Percentiles rank a stretch among this genome's conserved stretches.
Conservation (phyloP, 2,888 invertebrate genomes). For the Macropis europaea region DNA sequence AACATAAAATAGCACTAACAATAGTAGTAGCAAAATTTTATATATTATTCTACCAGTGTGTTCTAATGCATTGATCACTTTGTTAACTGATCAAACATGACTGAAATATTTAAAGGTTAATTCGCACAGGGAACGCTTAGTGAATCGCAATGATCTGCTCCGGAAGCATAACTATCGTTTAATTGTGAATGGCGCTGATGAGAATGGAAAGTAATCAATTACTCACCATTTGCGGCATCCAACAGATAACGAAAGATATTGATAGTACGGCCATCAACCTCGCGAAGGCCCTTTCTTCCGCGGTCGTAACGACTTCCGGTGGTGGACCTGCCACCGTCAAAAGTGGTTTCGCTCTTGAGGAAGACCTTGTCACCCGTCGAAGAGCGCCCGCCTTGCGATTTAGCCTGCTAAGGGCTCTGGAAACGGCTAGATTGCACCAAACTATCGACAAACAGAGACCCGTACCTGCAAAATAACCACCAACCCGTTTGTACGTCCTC, state of each 20-base stretch:
- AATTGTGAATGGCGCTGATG: background rate
- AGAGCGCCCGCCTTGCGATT: slow-evolving; percentile 72
- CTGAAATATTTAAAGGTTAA: too few relatives aligned
- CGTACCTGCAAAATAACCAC: slow-evolving; percentile 82
- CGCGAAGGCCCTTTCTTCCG: slow-evolving; percentile 92
- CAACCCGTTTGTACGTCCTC: background rate
- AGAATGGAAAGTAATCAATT: background rate
- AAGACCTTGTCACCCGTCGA: slow-evolving; percentile 73
- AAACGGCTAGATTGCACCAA: slow-evolving; percentile 91
- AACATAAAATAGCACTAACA: too few relatives aligned
- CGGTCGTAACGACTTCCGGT: slow-evolving; percentile 81
- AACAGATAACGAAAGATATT: slow-evolving; percentile 90
- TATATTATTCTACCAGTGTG: too few relatives aligned
- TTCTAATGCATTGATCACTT: too few relatives aligned
- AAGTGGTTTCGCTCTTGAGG: slow-evolving; percentile 73
- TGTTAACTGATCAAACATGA: too few relatives aligned
- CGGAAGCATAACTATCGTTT: background rate
- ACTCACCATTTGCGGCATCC: slow-evolving; percentile 92
- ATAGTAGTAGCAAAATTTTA: too few relatives aligned
- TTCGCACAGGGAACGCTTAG: background rate
- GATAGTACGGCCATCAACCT: slow-evolving; percentile 91
- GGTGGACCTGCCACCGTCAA: slow-evolving; percentile 64
- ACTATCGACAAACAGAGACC: slow-evolving; percentile 88
- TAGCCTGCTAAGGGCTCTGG: slow-evolving; percentile 86
- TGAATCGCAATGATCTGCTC: slow-evolving; percentile 16